Conservation (phyloP, 1,140 invertebrate species). For the Aphaenogaster rudis region DNA sequence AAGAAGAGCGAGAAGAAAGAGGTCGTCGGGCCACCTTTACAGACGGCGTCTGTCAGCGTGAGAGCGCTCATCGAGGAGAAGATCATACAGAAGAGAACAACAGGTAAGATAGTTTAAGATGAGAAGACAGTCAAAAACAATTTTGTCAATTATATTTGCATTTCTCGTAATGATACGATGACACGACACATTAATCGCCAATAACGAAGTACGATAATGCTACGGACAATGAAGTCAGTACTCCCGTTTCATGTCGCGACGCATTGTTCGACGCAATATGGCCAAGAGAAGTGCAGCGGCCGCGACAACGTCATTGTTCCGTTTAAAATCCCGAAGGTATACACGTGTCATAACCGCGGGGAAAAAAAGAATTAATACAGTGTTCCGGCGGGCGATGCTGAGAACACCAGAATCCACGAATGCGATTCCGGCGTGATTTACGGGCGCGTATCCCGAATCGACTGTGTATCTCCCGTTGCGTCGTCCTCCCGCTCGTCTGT, state of each 20-base stretch:
- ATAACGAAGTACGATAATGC: neutral
- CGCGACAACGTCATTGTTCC: constrained; percentile 38
- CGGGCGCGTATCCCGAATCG: constrained; percentile 64
- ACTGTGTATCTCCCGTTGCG: constrained; percentile 42
- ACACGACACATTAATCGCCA: neutral
- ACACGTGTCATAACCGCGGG: constrained; percentile 39
- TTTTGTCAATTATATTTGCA: neutral
- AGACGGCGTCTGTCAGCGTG: constrained; percentile 95
- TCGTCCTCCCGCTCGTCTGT: constrained; percentile 24
- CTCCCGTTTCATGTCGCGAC: neutral
- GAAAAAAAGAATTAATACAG: constrained; percentile 68
- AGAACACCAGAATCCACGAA: constrained; percentile 69
- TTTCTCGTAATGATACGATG: neutral
- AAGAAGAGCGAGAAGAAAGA: constrained; percentile 96
- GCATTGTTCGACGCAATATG: constrained; percentile 23
- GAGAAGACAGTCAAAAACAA: neutral
- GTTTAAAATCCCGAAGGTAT: constrained; percentile 38
- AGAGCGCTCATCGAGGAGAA: constrained; percentile 96
- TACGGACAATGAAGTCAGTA: neutral
- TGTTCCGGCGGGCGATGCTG: constrained; percentile 61
- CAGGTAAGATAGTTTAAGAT: constrained; percentile 79
- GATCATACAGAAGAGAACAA: constrained; percentile 94
- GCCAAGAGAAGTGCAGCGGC: neutral
- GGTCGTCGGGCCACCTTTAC: constrained; percentile 92
- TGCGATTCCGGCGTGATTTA: constrained; percentile 69